Conservation (phyloP, 30 jellyfish, hydroid and myxozoan species). For the Phacellophora camtschatica region DNA sequence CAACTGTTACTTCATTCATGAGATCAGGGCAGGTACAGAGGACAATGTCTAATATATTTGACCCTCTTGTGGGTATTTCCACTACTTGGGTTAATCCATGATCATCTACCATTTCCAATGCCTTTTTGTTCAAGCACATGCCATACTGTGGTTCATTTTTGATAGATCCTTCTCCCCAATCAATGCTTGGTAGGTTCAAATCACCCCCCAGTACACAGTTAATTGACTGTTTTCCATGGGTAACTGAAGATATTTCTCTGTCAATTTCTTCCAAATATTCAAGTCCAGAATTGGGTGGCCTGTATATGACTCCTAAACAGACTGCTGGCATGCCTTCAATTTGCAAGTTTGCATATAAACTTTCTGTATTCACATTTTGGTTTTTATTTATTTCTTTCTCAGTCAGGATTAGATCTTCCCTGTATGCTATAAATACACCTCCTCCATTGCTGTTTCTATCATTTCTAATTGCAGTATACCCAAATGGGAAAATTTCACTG, state of each 20-base stretch:
- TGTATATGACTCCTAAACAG: conserved; percentile 15
- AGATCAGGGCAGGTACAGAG: background rate
- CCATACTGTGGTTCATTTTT: background rate
- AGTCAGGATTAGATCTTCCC: conserved; percentile 3
- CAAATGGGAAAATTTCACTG: conserved; percentile 6
- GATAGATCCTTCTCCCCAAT: background rate
- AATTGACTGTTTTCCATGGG: background rate
- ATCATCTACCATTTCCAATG: background rate
- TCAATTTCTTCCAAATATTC: background rate
- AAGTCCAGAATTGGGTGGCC: background rate
- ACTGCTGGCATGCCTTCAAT: conserved; percentile 21
- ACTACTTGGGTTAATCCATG: background rate
- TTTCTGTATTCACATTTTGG: conserved; percentile 4
- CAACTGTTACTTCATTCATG: background rate
- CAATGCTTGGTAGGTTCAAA: conserved; percentile 7
- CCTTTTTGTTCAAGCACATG: background rate
- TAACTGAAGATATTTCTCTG: background rate
- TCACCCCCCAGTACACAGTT: background rate
- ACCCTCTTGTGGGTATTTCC: background rate
- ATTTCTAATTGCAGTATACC: conserved; percentile 3
- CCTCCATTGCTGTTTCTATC: conserved; percentile 22
- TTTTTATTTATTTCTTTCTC: background rate
- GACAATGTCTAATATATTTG: background rate
- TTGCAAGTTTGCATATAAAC: conserved; percentile 12
- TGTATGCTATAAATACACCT: conserved; percentile 15